These are phyloP conservation scores for Battus philenor DNA, from an alignment of 1,140 invertebrate genomes.

Conservation along the genomic window DNA sequence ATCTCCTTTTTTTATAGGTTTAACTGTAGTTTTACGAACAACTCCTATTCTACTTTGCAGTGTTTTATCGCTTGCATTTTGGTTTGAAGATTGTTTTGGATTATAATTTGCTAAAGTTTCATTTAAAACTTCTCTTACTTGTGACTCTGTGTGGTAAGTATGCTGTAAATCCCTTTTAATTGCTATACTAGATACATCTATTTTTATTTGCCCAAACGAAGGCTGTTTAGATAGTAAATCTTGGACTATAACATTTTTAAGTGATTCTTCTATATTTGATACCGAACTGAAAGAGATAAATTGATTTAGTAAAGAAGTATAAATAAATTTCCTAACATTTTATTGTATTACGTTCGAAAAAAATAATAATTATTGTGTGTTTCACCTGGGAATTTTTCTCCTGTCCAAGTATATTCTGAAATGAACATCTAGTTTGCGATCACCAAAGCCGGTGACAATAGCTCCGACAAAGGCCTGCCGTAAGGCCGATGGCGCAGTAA, in stretches of 20 bases:
- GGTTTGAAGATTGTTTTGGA: constrained; percentile 39
- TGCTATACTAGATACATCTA: constrained; percentile 79
- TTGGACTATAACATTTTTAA: constrained; percentile 81
- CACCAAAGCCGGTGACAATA: constrained; percentile 82
- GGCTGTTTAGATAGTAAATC: constrained; percentile 80
- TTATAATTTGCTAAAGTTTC: constrained; percentile 56
- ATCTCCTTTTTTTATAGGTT: constrained; percentile 61
- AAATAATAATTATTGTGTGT: background rate
- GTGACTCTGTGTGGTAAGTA: constrained; percentile 66
- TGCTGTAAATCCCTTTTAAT: constrained; percentile 79
- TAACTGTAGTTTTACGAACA: constrained; percentile 72
- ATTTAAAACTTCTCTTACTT: constrained; percentile 61
- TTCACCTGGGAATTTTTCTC: constrained; percentile 82
- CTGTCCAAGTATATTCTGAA: constrained; percentile 85
- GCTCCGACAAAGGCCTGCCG: constrained; percentile 79
- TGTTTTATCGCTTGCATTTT: constrained; percentile 63
- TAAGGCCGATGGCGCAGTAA: constrained; percentile 70
- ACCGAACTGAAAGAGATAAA: constrained; percentile 78
- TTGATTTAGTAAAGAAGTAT: no score
- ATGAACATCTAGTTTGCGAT: constrained; percentile 83
- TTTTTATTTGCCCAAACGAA: constrained; percentile 80
- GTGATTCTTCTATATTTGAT: constrained; percentile 80
- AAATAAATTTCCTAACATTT: constrained; percentile 18
- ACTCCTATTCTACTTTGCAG: constrained; percentile 69
- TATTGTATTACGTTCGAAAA: background rate